Conservation (phyloP, 2,888 invertebrate genomes). For the Dynastes hyllus region DNA sequence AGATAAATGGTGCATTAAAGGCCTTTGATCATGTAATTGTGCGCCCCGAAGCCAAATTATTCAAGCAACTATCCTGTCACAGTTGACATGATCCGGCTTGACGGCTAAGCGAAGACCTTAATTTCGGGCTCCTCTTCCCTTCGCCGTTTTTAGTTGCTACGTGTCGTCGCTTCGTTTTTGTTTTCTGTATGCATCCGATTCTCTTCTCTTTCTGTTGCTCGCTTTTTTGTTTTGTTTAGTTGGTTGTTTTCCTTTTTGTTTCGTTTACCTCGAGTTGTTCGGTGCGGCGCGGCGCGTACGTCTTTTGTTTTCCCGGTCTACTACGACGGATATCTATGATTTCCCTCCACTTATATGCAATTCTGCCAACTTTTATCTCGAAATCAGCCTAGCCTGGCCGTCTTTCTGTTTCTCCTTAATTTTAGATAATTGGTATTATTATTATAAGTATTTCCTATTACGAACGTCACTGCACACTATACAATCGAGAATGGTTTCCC, state of each 20-base stretch:
- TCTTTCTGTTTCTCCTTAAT: slow-evolving; percentile 43
- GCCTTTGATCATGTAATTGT: slow-evolving; percentile 46
- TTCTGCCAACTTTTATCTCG: slow-evolving; percentile 48
- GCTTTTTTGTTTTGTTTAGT: background rate
- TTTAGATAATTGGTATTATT: slow-evolving; percentile 49
- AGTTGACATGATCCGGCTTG: slow-evolving; percentile 48
- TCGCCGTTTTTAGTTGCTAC: slow-evolving; percentile 29
- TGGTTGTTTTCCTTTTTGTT: slow-evolving; percentile 11
- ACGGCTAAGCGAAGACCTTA: slow-evolving; percentile 43
- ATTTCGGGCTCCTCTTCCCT: slow-evolving; percentile 29
- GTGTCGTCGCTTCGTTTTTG: slow-evolving; percentile 36
- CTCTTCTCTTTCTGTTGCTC: slow-evolving; percentile 28
- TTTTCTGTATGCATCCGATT: slow-evolving; percentile 29
- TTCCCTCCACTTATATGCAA: slow-evolving; percentile 51
- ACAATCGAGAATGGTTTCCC: slow-evolving; percentile 1
- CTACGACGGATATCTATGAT: slow-evolving; percentile 48
- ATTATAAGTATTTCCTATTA: slow-evolving; percentile 45
- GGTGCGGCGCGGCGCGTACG: background rate
- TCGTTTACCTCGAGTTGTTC: slow-evolving; percentile 25
- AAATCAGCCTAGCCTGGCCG: slow-evolving; percentile 38
- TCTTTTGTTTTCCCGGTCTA: slow-evolving; percentile 43
- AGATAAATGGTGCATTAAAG: slow-evolving; percentile 29
- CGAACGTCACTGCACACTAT: background rate
- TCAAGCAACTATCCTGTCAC: slow-evolving; percentile 48
- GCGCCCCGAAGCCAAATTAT: slow-evolving; percentile 34